phyloP scores from a whole-genome alignment of 1,140 invertebrate genomes.

The Cyclargus thomasi region DNA sequence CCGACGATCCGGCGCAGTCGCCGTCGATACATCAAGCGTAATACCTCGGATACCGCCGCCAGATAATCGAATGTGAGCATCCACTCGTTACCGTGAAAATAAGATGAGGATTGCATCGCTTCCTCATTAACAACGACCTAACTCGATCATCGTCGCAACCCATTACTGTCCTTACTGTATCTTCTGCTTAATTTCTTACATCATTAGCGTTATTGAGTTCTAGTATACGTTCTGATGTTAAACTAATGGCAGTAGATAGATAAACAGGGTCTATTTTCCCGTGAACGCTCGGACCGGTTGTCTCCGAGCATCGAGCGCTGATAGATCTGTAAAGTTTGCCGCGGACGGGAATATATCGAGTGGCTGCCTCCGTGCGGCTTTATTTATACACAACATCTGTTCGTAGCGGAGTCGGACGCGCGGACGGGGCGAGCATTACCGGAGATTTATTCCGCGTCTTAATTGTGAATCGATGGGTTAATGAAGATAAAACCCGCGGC shows the following conservation, averaged over 20 bases:
- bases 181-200: background rate
- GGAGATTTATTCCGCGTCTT: conserved; percentile 74
- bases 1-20: conserved; percentile 69
- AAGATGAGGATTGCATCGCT: conserved; percentile 59
- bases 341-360: conserved; percentile 74
- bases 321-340: conserved; percentile 74
- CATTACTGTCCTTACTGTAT: conserved; percentile 43
- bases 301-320: conserved; percentile 48
- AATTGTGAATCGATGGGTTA: conserved; percentile 76
- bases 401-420: conserved; percentile 70
- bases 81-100: conserved; percentile 71
- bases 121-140: conserved; percentile 41
- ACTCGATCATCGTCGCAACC: conserved; percentile 29
- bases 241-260: background rate
- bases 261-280: conserved; percentile 46
- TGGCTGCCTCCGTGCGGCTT: conserved; percentile 71
- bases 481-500: conserved; percentile 74
- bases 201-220: background rate
- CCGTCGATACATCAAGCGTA: conserved; percentile 71
- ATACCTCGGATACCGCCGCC: conserved; percentile 71
- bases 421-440: conserved; percentile 69
- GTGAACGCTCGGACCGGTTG: conserved; percentile 36
- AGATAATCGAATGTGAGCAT: conserved; percentile 74
- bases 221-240: background rate
- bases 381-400: conserved; percentile 75